Base-by-base conservation (phyloP, 2,797 vertebrate species). In the Zenarchopterus dispar region DNA sequence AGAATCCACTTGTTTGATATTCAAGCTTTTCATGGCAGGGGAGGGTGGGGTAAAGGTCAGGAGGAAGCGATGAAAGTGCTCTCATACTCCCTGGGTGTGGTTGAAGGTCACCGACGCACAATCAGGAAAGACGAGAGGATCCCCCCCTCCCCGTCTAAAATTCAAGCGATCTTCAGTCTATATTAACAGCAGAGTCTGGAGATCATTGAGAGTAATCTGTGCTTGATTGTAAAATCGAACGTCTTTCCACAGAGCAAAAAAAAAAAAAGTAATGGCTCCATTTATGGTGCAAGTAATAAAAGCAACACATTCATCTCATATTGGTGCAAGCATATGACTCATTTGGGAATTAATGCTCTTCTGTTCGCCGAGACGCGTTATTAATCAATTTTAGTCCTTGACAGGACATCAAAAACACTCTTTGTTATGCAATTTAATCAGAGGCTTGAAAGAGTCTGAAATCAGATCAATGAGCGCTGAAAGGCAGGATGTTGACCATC, bases 21-120 rank as follows among this genome's bases (percentile, higher is more conserved):
- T 15, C 11, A 39, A 39, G 36, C 36, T 15, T 15, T 39, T 39
- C 13, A 16, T 13, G 48, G 56, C 9, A 15, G 31, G 36, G 15
- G 19, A 33, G 18, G 1, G 39, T 18, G 52, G 47, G 24, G 24
- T 46, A 36, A 59, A 77, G 70, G 70, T 67, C 36, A 28, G 19
- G 52, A 46, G 53, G 64, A 55, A 50, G 49, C 1, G 1, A 31
- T 63, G 55, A 44, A 46, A 41, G 16, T 50, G 46, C 48, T 41
- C 49, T 67, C 55, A 26, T 24, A 33, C 39, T 66, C 47, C 43
- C 33, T 53, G 72, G 69, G 31, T 69, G 6, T 5, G 8, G 21
- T 22, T 76, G 73, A 84, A 81, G 78, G 77, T 82, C 78, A 73
- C 24, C 42, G 41, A 44, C 23, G 10, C 41, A 41, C 53, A 33